Conservation (phyloP, 2,888 invertebrate species). For the Prenolepis imparis region DNA sequence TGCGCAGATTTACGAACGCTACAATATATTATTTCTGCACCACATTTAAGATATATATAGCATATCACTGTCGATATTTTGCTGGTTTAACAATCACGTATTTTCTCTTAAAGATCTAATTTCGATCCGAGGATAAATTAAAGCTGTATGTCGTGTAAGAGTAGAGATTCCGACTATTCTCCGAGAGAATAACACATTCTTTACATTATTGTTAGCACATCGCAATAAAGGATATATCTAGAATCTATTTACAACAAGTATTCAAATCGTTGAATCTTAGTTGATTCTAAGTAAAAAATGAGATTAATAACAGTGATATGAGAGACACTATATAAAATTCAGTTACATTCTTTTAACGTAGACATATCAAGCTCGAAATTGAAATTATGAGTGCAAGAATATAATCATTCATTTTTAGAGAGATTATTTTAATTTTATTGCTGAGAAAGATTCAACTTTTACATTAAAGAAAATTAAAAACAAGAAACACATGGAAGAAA, state of each 20-base stretch:
- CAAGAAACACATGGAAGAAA: background rate
- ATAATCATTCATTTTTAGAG: background rate
- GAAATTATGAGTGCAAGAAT: background rate
- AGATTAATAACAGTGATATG: background rate
- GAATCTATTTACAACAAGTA: background rate
- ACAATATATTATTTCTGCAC: background rate
- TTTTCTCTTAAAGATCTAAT: background rate
- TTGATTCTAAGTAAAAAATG: constrained; percentile 12
- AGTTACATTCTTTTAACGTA: background rate
- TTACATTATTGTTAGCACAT: background rate
- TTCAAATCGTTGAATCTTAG: background rate
- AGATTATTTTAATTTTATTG: background rate
- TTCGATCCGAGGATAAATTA: background rate
- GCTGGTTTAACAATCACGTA: background rate
- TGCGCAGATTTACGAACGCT: background rate
- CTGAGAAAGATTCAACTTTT: background rate
- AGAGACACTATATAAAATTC: background rate
- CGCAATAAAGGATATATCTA: background rate
- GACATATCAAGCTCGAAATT: background rate
- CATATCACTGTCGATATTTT: constrained; percentile 3
- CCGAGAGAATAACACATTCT: background rate
- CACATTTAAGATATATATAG: background rate
- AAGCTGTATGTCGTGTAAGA: background rate
- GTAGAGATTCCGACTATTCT: background rate
- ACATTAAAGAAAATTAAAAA: background rate